Evolutionary conservation across 2,888 invertebrate genomes (phyloP).

Genomic region (Stratiomys singularior): DNA sequence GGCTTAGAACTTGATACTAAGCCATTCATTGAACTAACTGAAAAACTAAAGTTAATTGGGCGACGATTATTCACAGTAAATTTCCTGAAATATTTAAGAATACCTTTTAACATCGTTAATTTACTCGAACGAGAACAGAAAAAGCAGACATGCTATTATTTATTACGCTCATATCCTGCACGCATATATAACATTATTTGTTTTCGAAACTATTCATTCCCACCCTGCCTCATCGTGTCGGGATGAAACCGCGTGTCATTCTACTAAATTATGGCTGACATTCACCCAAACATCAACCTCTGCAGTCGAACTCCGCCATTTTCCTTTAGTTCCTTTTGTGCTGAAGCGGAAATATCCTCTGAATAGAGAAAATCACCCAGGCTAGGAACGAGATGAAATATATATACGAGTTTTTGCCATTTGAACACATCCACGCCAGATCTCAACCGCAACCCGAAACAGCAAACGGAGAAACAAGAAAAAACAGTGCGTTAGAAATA

Average conservation of each 20-base stretch:
- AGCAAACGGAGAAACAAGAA: conserved; percentile 11
- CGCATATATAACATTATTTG: neutral
- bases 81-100: neutral
- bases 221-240: neutral
- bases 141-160: neutral
- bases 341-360: neutral
- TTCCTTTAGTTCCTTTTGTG: too few relatives aligned
- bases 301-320: neutral
- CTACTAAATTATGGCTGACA: conserved; percentile 30
- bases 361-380: neutral
- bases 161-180: conserved; percentile 10
- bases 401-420: conserved; percentile 24
- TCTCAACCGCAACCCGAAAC: neutral
- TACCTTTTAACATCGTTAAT: neutral
- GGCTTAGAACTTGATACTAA: too few relatives aligned
- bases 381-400: neutral
- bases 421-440: conserved; percentile 22
- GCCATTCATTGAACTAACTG: too few relatives aligned
- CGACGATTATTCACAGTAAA: too few relatives aligned
- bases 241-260: conserved; percentile 23
- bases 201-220: neutral
- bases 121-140: neutral
- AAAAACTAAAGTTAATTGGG: too few relatives aligned
- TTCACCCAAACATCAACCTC: conserved; percentile 42
- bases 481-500: conserved; percentile 42